phyloP scores from a whole-genome alignment of 2,888 invertebrate species.

The Rotaria sp. region DNA sequence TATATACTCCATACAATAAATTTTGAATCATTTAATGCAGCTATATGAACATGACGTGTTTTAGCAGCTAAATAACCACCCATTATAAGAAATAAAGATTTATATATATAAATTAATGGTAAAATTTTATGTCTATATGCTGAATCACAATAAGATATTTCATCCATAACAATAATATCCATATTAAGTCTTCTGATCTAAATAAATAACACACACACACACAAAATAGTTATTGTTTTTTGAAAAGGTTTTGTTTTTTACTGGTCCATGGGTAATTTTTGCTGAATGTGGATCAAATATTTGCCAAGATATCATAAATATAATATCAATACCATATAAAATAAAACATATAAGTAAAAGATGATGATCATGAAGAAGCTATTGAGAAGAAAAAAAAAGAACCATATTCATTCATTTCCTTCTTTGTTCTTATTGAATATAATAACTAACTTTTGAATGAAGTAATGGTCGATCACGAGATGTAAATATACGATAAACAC shows the following conservation, averaged over 20 bases:
- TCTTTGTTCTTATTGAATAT: not conserved
- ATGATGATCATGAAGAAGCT: slow-evolving; percentile 22
- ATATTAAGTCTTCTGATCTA: not conserved
- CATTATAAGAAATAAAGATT: not conserved
- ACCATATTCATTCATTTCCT: too few species aligned
- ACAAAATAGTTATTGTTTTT: too few species aligned
- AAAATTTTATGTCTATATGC: not conserved
- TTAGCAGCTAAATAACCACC: slow-evolving; percentile 27
- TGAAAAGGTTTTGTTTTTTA: not conserved
- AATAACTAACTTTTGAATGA: not conserved
- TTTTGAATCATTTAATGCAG: slow-evolving; percentile 21
- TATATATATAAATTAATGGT: slow-evolving; percentile 5
- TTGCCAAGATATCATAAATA: not conserved
- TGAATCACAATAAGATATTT: slow-evolving; percentile 12
- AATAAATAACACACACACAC: not conserved
- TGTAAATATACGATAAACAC: slow-evolving; percentile 39
- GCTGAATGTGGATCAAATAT: not conserved
- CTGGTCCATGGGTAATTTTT: not conserved
- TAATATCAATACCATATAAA: not conserved
- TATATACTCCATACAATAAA: slow-evolving; percentile 4
- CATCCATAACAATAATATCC: not conserved
- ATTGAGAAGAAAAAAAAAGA: not conserved
- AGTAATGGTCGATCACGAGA: slow-evolving; percentile 6
- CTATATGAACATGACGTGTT: slow-evolving; percentile 22
- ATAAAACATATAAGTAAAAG: not conserved